A percentile compares a stretch with the other conserved stretches of the same genome.
phyloP scores from a whole-genome alignment of 2,113 vertebrate species.

The Python bivittatus region DNA sequence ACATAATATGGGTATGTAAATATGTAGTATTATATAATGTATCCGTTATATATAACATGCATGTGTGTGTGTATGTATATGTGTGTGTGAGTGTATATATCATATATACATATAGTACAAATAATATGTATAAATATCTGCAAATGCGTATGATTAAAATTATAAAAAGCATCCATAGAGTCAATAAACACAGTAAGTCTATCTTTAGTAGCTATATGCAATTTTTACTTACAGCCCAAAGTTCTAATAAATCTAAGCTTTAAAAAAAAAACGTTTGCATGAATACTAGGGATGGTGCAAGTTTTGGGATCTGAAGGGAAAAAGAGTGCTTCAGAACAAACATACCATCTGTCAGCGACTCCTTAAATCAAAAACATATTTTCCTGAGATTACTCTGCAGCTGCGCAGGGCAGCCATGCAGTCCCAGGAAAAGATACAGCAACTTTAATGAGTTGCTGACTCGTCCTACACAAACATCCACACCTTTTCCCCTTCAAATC shows the following conservation, averaged over 20 bases:
- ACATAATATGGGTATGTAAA: background rate
- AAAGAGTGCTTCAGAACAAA: background rate
- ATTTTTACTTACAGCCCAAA: background rate
- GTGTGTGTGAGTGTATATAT: too few relatives aligned
- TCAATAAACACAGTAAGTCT: background rate
- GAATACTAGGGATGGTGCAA: background rate
- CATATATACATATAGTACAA: background rate
- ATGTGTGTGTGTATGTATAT: too few relatives aligned
- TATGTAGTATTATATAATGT: too few relatives aligned
- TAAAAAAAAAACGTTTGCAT: background rate
- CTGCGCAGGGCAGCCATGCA: background rate
- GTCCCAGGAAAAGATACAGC: background rate
- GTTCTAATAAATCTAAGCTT: background rate
- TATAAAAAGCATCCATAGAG: background rate
- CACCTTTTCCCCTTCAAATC: background rate
- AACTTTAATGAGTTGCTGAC: background rate
- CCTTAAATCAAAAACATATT: background rate
- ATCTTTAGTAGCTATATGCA: background rate
- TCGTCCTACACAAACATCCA: background rate
- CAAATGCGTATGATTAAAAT: background rate
- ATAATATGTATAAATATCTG: background rate
- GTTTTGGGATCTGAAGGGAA: background rate
- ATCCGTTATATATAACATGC: too few relatives aligned
- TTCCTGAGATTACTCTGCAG: background rate
- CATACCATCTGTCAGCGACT: background rate